Percentiles rank a stretch among this genome's conserved stretches.
Evolutionary conservation across 2,797 vertebrate genomes (phyloP).

Genomic region (Cossypha polioptera): DNA sequence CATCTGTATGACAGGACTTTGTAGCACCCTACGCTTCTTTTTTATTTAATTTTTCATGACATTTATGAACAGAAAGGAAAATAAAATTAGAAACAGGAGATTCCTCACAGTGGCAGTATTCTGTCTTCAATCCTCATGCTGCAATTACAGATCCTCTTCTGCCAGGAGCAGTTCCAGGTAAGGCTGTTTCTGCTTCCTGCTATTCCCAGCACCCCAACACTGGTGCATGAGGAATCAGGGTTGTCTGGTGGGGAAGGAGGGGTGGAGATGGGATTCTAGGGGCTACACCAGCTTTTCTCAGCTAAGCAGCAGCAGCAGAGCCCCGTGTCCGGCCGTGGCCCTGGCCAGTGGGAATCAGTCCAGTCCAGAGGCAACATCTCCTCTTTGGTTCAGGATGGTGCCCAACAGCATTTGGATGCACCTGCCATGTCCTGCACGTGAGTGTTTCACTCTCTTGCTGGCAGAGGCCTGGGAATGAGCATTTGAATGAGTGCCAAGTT

Average conservation of each 20-base stretch:
- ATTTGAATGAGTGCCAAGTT: background rate
- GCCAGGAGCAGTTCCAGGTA: background rate
- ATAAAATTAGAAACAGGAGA: slow-evolving; percentile 43
- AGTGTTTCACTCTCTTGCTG: background rate
- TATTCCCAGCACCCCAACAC: background rate
- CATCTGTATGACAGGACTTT: background rate
- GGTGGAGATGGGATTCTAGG: background rate
- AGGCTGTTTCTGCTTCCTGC: background rate
- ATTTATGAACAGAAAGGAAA: background rate
- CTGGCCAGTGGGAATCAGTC: background rate
- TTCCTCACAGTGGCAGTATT: background rate
- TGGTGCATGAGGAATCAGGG: background rate
- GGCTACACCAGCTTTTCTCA: background rate
- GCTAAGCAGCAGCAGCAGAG: background rate
- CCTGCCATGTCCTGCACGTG: fast-evolving
- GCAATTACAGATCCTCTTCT: background rate
- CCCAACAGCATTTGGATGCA: background rate
- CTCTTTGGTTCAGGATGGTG: background rate
- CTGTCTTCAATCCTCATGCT: background rate
- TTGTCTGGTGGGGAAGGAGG: background rate
- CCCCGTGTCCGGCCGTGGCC: fast-evolving
- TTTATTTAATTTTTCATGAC: background rate
- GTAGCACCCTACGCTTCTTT: background rate
- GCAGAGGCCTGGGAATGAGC: background rate
- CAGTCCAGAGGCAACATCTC: background rate